Evolutionary conservation across 1,140 invertebrate genomes (phyloP).

Genomic region (Halesus radiatus): DNA sequence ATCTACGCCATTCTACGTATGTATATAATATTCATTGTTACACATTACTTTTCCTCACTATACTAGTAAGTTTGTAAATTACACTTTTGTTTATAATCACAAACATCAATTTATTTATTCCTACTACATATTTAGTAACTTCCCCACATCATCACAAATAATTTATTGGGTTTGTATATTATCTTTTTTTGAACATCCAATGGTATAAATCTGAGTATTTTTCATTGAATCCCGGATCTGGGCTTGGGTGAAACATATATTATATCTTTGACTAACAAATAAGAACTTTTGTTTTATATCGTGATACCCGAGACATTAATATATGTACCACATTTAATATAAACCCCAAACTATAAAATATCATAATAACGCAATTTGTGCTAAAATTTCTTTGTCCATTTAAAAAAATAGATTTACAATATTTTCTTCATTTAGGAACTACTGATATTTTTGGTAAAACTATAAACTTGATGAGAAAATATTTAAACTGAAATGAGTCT

Average conservation of each 20-base stretch:
- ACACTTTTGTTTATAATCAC: neutral
- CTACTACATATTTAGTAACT: too few relatives aligned
- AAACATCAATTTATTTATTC: neutral
- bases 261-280: too few relatives aligned
- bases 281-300: too few relatives aligned
- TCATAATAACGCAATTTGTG: neutral
- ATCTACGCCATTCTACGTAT: constrained; percentile 14
- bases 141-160: too few relatives aligned
- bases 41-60: neutral
- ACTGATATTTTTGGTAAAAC: constrained; percentile 6
- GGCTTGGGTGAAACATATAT: too few relatives aligned
- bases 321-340: too few relatives aligned
- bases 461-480: neutral
- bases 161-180: too few relatives aligned
- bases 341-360: neutral
- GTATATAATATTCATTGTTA: constrained; percentile 2
- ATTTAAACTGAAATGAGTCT: constrained; percentile 28
- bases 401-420: neutral
- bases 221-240: too few relatives aligned
- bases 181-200: too few relatives aligned
- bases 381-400: neutral
- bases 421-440: neutral
- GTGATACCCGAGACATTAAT: too few relatives aligned
- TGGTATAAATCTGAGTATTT: too few relatives aligned
- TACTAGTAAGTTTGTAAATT: constrained; percentile 8